A percentile compares a stretch with the other conserved stretches of the same genome.
Conservation (phyloP, 2,113 vertebrate genomes). For the Macrotus californicus region DNA sequence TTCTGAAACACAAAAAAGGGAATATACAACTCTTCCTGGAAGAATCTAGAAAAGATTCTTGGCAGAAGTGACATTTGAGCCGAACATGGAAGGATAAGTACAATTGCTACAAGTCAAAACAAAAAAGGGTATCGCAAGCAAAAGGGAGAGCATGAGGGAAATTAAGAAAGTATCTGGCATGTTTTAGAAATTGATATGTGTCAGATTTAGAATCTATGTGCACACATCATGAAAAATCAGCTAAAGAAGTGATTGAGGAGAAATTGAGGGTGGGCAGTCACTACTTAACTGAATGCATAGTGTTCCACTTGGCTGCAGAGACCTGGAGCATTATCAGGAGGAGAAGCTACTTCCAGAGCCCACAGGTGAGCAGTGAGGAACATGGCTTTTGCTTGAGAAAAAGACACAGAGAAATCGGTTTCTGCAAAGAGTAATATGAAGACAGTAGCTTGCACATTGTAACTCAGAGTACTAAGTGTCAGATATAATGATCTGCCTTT, state of each 20-base stretch:
- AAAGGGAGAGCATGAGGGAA: background rate
- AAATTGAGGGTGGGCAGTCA: background rate
- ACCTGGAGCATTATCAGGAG: background rate
- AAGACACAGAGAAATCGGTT: background rate
- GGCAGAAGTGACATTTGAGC: background rate
- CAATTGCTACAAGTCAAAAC: background rate
- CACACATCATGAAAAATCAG: background rate
- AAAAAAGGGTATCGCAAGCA: too few relatives aligned
- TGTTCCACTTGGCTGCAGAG: background rate
- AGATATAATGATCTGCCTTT: constrained; percentile 43
- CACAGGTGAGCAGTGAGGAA: background rate
- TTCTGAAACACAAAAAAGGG: background rate
- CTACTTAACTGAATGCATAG: background rate
- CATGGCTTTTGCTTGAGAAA: background rate
- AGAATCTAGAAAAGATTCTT: background rate
- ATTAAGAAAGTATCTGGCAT: background rate
- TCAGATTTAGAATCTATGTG: background rate
- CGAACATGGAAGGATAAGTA: background rate
- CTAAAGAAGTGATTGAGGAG: background rate
- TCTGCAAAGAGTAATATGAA: background rate
- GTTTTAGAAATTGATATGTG: background rate
- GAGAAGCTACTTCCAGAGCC: background rate
- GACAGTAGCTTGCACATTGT: background rate
- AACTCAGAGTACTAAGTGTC: constrained; percentile 43
- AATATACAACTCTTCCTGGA: background rate